Evolutionary conservation across 2,888 invertebrate species (phyloP), one percentile per base, ranked within the genome.

Genomic region (Trisateles emortualis): DNA sequence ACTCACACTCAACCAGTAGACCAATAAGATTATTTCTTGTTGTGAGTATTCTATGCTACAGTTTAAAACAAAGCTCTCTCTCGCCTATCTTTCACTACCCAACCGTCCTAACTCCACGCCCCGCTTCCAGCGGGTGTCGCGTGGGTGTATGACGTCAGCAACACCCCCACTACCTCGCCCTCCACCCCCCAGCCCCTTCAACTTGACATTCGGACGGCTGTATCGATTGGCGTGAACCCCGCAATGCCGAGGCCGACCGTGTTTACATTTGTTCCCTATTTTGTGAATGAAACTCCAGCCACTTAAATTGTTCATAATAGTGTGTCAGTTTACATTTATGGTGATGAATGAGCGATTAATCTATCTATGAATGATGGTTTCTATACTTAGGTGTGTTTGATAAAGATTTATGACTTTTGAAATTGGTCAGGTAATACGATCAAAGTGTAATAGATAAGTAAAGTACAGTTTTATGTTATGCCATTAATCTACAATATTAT

Each of bases 201-300:
- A 85, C 85, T 84, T 85, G 85, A 85, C 84, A 84, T 84, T 84
- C 81, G 78, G 76, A 44, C 68, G 64, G 77, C 80, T 78, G 71
- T 82, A 84, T 84, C 79, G 84, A 84, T 81, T 70, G 51, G 60
- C 74, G 47, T 56, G 59, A 56, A 49, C 64, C 41, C 77, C 71
- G 76, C 79, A 75, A 74, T 76, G 76, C 77, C 79, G 83, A 78
- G 81, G 78, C 66, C 73, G 70, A 32, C 16, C 30, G 51, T 81
- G 81, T 83, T 83, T 83, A 81, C 80, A 59, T 74, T 72, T 48
- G 35, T 49, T 52, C 51, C 57, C 54, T 44, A 40, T 45, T n/a
- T 65, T 67, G 68, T 80, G 76, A 81, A 81, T 81, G 81, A 66
- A 75, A 40, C 47, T 45, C 30, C 9, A 16, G 22, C 8, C 4